Evolutionary conservation across 64 coral and sea anemone species (phyloP), one percentile per base, ranked within the genome.

Genomic region (Trachythela sp.): DNA sequence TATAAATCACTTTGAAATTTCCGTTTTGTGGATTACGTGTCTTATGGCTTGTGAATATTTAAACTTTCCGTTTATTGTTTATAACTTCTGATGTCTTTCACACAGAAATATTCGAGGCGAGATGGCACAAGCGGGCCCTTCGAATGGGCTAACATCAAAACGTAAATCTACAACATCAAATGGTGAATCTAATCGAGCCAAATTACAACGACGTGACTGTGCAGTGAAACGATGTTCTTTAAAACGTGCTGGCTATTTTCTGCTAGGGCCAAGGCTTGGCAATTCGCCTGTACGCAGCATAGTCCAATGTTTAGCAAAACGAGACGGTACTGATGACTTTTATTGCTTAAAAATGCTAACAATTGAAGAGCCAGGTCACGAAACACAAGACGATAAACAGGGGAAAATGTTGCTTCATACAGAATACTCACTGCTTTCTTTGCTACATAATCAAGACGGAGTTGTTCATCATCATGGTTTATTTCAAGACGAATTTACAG

Each of bases 211-310:
- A 88, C 87, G 86, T 85, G 75, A 80, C 8, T 80, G 75, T 37
- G 8, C 0, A 13, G 34, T 80, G 8, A 94, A 84, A 77, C 75
- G 85, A 90, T 92, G 91, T 75, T 92, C 90, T 77, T 87, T 99
- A 24, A 99, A 94, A 84, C 84, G 93, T 67, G 93, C 96, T 24
- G 96, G 96, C 13, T 94, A 91, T 71, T 99, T 95, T 76, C 91
- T 99, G 40, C 85, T 99, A 13, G 96, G 96, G 11, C 93, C 96
- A 37, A 89, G 96, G 91, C 88, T 99, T 33, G 96, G 96, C 1
- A 99, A 99, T 70, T 99, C 96, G 33, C 96, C 96, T 37, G 96
- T 99, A 0, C 89, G 96, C 86, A 99, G 96, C 48, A 99, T 99
- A 80, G 96, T 99, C 33, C 96, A 99, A 45, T 99, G 96, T 86